A percentile compares a stretch with the other conserved stretches of the same genome.
phyloP scores from a whole-genome alignment of 2,888 invertebrate genomes.

The Macropis europaea region DNA sequence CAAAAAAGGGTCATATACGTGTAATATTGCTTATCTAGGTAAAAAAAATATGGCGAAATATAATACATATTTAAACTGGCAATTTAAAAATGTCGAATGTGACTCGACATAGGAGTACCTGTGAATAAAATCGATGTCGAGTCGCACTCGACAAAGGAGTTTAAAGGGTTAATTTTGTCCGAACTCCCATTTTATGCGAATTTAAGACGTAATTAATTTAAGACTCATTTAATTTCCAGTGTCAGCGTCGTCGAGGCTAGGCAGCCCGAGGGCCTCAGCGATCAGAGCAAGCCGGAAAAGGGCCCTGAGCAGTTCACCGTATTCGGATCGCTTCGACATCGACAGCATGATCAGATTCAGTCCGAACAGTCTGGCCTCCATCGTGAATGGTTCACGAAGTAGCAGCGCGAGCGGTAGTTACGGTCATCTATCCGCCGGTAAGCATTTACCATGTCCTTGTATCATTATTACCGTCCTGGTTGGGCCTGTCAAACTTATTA shows the following conservation, averaged over 20 bases:
- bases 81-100: too few species aligned
- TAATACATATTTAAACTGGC: too few species aligned
- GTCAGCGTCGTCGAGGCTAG: constrained; percentile 81
- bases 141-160: too few species aligned
- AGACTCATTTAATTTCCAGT: too few species aligned
- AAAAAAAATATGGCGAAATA: too few species aligned
- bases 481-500: not conserved
- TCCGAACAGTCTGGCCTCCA: constrained; percentile 92
- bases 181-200: too few species aligned
- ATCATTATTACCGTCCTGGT: not conserved
- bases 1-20: too few species aligned
- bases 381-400: constrained; percentile 91
- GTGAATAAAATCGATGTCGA: too few species aligned
- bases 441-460: constrained; percentile 28
- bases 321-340: constrained; percentile 97
- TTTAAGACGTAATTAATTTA: too few species aligned
- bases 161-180: too few species aligned
- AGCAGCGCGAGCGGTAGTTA: constrained; percentile 96
- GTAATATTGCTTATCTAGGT: too few species aligned
- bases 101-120: too few species aligned
- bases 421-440: constrained; percentile 96
- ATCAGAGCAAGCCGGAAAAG: constrained; percentile 90
- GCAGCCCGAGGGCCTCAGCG: constrained; percentile 84
- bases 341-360: constrained; percentile 98
- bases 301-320: constrained; percentile 95